phyloP scores from a whole-genome alignment of 1,140 invertebrate genomes.

The Anoplolepis gracilipes region DNA sequence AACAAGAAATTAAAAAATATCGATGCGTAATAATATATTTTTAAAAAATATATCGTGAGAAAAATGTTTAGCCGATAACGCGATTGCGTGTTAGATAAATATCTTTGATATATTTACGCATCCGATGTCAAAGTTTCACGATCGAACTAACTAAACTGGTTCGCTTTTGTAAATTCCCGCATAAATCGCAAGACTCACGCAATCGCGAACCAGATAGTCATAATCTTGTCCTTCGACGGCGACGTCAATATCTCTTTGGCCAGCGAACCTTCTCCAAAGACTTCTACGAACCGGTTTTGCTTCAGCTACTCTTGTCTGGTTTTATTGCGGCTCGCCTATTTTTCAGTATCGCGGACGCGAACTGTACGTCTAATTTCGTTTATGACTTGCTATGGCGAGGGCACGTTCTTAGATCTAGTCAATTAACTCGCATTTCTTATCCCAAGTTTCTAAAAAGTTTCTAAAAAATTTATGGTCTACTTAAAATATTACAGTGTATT shows the following conservation, averaged over 20 bases:
- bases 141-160: not conserved
- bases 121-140: not conserved
- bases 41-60: not conserved
- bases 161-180: constrained; percentile 40
- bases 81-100: not conserved
- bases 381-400: not conserved
- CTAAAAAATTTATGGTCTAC: not conserved
- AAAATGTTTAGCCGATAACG: not conserved
- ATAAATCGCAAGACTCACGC: constrained; percentile 40
- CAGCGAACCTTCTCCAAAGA: constrained; percentile 47
- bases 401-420: not conserved
- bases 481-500: not conserved
- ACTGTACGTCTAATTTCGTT: constrained; percentile 50
- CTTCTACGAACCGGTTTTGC: constrained; percentile 60
- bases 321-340: constrained; percentile 57
- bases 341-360: constrained; percentile 49
- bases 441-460: not conserved
- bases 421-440: not conserved
- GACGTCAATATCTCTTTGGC: constrained; percentile 49
- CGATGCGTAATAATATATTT: not conserved
- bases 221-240: constrained; percentile 56
- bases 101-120: not conserved
- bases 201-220: constrained; percentile 55
- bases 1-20: no score
- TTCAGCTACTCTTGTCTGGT: constrained; percentile 29